These are phyloP conservation scores for Drosophila neotestacea DNA, from an alignment of 2,888 invertebrate species.

Conservation along the genomic window DNA sequence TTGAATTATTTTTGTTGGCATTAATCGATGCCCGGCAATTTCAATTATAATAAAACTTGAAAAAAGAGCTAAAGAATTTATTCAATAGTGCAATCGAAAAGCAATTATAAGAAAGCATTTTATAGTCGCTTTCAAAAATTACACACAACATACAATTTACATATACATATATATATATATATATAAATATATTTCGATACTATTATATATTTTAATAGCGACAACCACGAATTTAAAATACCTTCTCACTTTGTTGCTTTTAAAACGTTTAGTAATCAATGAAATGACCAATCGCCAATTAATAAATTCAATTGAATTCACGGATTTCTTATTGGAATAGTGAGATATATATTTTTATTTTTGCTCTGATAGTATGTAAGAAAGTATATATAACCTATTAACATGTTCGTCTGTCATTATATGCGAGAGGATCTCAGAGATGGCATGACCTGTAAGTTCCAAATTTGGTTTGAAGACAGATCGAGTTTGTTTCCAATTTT, in stretches of 20 bases:
- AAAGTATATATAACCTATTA: no score
- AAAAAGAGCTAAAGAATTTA: constrained; percentile 75
- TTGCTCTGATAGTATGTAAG: background rate
- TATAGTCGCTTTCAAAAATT: constrained; percentile 68
- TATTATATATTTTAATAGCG: constrained; percentile 15
- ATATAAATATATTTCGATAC: constrained; percentile 7
- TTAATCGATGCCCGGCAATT: constrained; percentile 82
- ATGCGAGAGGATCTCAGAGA: no score
- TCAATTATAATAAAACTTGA: constrained; percentile 82
- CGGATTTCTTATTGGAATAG: background rate
- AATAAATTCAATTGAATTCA: constrained; percentile 12
- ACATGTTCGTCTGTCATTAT: no score
- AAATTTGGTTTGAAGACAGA: no score
- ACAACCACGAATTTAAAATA: constrained; percentile 12
- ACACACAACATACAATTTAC: constrained; percentile 28
- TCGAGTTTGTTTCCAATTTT: no score
- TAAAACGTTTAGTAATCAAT: constrained; percentile 11
- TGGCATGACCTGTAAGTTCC: no score
- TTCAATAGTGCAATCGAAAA: constrained; percentile 80
- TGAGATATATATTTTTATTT: background rate
- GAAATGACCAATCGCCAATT: constrained; percentile 2
- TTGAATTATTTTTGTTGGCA: constrained; percentile 83
- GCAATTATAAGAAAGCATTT: constrained; percentile 80
- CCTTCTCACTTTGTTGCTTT: constrained; percentile 8
- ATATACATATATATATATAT: constrained; percentile 6